Conservation (phyloP, 1,140 invertebrate genomes). For the Cydia splendana region DNA sequence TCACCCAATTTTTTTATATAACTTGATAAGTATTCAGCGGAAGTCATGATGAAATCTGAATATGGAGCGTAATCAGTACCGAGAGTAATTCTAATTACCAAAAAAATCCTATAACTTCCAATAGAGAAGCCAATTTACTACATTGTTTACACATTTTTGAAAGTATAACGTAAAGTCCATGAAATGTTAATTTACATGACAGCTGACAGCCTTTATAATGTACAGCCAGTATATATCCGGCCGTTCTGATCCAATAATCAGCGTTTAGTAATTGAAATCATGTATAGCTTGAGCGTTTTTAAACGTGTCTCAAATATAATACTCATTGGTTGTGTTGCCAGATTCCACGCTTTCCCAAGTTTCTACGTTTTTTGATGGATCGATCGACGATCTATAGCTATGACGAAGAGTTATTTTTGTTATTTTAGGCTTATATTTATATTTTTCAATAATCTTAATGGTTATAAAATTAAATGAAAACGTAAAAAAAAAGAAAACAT, state of each 20-base stretch:
- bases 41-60: conserved; percentile 36
- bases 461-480: no score
- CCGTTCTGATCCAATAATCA: background rate
- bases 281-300: background rate
- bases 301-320: background rate
- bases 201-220: background rate
- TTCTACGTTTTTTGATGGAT: background rate
- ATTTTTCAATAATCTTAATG: no score
- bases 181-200: background rate
- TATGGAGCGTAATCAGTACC: background rate
- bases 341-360: background rate
- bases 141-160: conserved; percentile 33
- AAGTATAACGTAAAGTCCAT: conserved; percentile 4
- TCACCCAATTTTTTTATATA: conserved; percentile 69
- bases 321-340: background rate
- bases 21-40: conserved; percentile 45
- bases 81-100: background rate
- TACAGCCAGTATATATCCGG: background rate
- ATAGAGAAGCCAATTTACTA: background rate
- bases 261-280: background rate
- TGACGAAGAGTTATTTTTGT: background rate
- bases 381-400: background rate
- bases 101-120: background rate
- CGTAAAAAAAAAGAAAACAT: no score
- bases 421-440: no score